These are phyloP conservation scores for Drosophila mojavensis DNA, from an alignment of 1,140 invertebrate genomes.

Conservation along the genomic window DNA sequence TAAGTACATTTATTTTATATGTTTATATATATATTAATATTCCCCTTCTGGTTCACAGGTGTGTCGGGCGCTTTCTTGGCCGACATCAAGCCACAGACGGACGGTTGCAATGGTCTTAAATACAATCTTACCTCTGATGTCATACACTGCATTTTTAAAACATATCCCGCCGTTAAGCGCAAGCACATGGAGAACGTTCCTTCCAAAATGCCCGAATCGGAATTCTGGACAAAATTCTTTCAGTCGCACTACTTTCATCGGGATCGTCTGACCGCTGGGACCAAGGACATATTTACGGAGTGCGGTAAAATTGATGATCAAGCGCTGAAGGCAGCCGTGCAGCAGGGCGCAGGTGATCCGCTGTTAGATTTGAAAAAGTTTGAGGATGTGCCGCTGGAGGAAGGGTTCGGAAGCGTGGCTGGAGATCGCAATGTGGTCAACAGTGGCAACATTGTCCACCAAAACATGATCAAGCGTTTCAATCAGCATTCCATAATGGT, in stretches of 20 bases:
- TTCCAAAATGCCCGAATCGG: constrained; percentile 95
- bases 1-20: constrained; percentile 70
- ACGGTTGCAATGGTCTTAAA: constrained; percentile 98
- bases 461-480: constrained; percentile 97
- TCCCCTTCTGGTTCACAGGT: constrained; percentile 83
- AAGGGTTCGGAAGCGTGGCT: constrained; percentile 87
- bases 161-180: constrained; percentile 98
- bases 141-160: constrained; percentile 99
- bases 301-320: constrained; percentile 98
- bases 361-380: constrained; percentile 92
- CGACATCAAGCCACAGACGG: constrained; percentile 98
- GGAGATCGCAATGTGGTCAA: constrained; percentile 86
- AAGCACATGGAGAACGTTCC: constrained; percentile 99
- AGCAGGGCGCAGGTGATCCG: constrained; percentile 90
- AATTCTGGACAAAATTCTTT: constrained; percentile 99
- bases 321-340: constrained; percentile 92
- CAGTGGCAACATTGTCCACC: constrained; percentile 91
- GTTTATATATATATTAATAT: not conserved
- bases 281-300: constrained; percentile 97
- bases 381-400: constrained; percentile 90
- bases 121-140: constrained; percentile 99
- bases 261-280: constrained; percentile 94
- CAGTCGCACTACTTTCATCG: constrained; percentile 99
- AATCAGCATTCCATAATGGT: constrained; percentile 99
- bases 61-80: constrained; percentile 95